phyloP scores from a whole-genome alignment of 2,888 invertebrate species.

The Chelonus formosanus region DNA sequence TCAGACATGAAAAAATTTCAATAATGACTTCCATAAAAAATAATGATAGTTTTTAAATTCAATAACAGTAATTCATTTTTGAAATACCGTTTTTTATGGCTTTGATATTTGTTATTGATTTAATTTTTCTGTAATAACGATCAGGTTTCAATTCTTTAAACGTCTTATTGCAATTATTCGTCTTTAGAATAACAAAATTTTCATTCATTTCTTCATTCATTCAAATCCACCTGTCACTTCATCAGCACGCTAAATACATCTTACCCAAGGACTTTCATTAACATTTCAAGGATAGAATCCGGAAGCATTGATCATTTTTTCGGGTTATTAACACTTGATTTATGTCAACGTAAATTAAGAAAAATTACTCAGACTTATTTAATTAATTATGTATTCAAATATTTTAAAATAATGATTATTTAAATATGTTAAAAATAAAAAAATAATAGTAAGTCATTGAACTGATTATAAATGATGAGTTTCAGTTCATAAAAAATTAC shows the following conservation, averaged over 20 bases:
- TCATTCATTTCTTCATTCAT: slow-evolving; percentile 17
- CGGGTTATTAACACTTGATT: too few species aligned
- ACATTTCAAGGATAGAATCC: slow-evolving; percentile 13
- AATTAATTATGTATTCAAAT: too few species aligned
- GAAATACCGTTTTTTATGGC: background rate
- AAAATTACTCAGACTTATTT: too few species aligned
- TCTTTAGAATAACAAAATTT: slow-evolving; percentile 3
- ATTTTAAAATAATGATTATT: too few species aligned
- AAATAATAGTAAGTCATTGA: too few species aligned
- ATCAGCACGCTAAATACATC: background rate
- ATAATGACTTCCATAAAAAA: slow-evolving; percentile 16
- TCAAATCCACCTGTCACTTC: slow-evolving; percentile 6
- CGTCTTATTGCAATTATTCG: background rate
- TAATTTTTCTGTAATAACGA: background rate
- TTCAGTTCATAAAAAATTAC: too few species aligned
- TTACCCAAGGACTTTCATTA: slow-evolving; percentile 8
- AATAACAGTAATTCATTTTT: background rate
- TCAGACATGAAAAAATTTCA: background rate
- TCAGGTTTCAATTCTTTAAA: background rate
- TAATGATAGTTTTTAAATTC: background rate
- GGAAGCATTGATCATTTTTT: background rate
- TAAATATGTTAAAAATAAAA: too few species aligned
- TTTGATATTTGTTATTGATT: background rate
- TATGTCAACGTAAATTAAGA: too few species aligned
- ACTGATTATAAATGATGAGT: too few species aligned